A percentile compares a stretch with the other conserved stretches of the same genome.
Evolutionary conservation across 2,888 invertebrate genomes (phyloP).

Genomic region (Bibio marci): DNA sequence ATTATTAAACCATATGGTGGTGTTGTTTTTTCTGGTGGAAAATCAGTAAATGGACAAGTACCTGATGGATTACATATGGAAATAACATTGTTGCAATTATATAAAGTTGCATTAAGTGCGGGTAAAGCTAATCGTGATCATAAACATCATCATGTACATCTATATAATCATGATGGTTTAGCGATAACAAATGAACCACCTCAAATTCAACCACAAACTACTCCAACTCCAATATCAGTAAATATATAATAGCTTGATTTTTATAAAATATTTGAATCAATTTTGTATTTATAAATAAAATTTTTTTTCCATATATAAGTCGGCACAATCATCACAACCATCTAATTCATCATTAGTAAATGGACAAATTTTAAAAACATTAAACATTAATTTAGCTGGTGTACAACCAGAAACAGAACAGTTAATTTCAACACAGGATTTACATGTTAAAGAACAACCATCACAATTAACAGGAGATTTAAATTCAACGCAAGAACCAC

Average conservation of each 20-base stretch:
- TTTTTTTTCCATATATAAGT: too few species aligned
- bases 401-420: slow-evolving; percentile 27
- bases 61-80: slow-evolving; percentile 34
- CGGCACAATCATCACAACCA: slow-evolving; percentile 32
- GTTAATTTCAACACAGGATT: slow-evolving; percentile 28
- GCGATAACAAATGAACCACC: slow-evolving; percentile 39
- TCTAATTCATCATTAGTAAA: slow-evolving; percentile 37
- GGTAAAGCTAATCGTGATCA: slow-evolving; percentile 77
- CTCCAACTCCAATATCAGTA: slow-evolving; percentile 27
- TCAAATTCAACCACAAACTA: too few species aligned
- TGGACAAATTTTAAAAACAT: slow-evolving; percentile 39
- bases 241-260: not conserved
- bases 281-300: too few species aligned
- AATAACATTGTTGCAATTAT: slow-evolving; percentile 63
- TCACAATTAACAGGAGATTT: slow-evolving; percentile 22
- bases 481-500: too few species aligned
- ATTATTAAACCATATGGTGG: slow-evolving; percentile 61
- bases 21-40: slow-evolving; percentile 47
- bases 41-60: slow-evolving; percentile 23
- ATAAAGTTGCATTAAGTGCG: slow-evolving; percentile 63
- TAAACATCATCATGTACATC: slow-evolving; percentile 73
- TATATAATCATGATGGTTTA: slow-evolving; percentile 57
- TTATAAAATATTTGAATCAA: too few species aligned
- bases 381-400: slow-evolving; percentile 34
- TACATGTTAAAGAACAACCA: too few species aligned